Base-by-base conservation (phyloP, 2,797 vertebrate genomes). In the Xiphophorus birchmanni region DNA sequence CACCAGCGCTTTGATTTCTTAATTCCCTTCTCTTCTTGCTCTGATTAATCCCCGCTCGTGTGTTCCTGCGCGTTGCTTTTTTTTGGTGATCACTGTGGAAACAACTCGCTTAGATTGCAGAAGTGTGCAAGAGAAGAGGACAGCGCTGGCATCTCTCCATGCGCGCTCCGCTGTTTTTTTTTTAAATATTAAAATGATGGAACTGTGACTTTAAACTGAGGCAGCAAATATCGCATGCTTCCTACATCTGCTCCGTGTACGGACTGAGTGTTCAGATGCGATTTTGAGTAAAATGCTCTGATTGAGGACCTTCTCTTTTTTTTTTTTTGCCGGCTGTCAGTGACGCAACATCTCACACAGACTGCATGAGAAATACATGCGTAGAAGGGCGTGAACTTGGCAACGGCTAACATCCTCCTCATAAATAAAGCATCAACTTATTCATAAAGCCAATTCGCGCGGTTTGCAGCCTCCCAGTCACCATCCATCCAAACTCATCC, bases 341-440 rank as follows among this genome's bases (percentile, higher is more conserved):
- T 93, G 94, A 94, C 92, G 92, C 92, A 93, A 91, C 91, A 87
- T 77, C 84, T 85, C 84, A 56, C 82, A 79, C 72, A 56, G 86
- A 45, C 84, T 90, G 90, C 89, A 90, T 87, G 92, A 92, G 80
- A 86, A 80, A 89, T 72, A 69, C 90, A 88, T 82, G 90, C 90
- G 91, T 89, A 40, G 86, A 93, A 92, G 94, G 94, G 93, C 94
- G 94, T 95, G 94, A 93, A 94, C 93, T 94, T 83, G 44, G 74
- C 82, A 84, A 80, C 81, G 81, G 78, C 81, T 75, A 78, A 80
- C 83, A 86, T 75, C 85, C 84, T 80, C 80, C 44, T 81, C 80
- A 60, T 83, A 74, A 88, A 83, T 74, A 81, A 81, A 87, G 63
- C 81, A 73, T 77, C 81, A 56, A 37, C 83, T 85, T 80, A 32